Base-by-base conservation (phyloP, 1,140 invertebrate species). In the Lordiphosa stackelbergi region DNA sequence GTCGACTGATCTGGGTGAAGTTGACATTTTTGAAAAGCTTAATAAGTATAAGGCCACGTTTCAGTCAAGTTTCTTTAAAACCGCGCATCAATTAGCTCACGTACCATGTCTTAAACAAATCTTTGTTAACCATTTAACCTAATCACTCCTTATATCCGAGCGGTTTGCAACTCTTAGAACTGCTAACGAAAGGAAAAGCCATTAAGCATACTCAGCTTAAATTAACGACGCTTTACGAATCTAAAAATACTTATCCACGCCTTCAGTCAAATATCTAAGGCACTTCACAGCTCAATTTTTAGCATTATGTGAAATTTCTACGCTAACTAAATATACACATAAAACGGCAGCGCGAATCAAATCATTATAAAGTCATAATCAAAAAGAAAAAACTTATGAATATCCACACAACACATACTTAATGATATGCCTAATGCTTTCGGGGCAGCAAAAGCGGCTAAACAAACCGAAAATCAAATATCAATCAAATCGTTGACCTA, bases 351-450 rank as follows among this genome's bases (percentile, higher is more conserved):
- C 40, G 8, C 42, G 4, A 51, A 40, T 10, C 11, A 1, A 35
- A 49, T 31, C 40, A 77, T 62, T 73, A 60, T 38, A 45, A 38
- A 69, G 63, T 56, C 49, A 78, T 72, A 75, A 75, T 59, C 62
- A 34, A n/a, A 64, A 13, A 4, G 8, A 38, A 31, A 13, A 40
- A 34, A 28, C 58, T 16, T 24, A 16, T n/a, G 34, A 9, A 13
- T 31, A 12, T 31, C 24, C n/a, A 45, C 43, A 46, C 28, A 46
- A 8, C 16, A 8, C 43, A 34, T 16, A 56, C 54, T 59, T 77
- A 77, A 78, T 78, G 74, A 74, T 69, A 73, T 78, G 75, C 69
- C 35, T 9, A 47, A 59, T 51, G 62, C 31, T 54, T 16, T 16
- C 37, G 31, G 49, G 41, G 34, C 28, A 31, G 28, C 28, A 31